Evolutionary conservation across 2,113 vertebrate genomes (phyloP), one percentile per base, ranked within the genome.

Genomic region (Orycteropus afer): DNA sequence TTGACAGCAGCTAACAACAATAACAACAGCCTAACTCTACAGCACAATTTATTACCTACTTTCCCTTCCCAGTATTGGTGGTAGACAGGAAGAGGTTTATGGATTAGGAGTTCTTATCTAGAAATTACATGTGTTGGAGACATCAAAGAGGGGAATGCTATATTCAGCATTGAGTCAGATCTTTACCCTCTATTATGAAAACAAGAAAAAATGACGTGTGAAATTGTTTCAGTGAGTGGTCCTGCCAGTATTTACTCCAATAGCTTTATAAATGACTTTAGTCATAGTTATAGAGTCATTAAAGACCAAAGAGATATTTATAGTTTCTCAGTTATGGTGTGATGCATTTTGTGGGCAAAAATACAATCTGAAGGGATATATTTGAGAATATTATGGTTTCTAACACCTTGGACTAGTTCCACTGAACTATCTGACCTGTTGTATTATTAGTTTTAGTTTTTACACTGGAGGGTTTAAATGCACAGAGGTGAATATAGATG

Each of bases 181-280:
- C 81, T 91, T 76, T 78, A 14, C 4, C 34, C 29, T 80, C 7
- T 73, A 42, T 40, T 59, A 93, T 25, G 49, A 73, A 95, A 95
- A 90, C 17, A 77, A 73, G 55, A 71, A 76, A 74, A 90, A 90
- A 18, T 81, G 61, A 95, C 59, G 63, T 83, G 76, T 86, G 65
- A 87, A 86, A 65, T 83, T 51, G 86, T 87, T 95, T 91, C 76
- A 95, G 37, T 47, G 74, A 86, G 63, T 42, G 40, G 17, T 83
- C 49, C 34, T 73, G 86, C 55, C 45, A 83, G 37, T 67, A 90
- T 81, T 94, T 93, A 90, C 86, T 57, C 51, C 90, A 95, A 97
- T 93, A 82, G 49, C 22, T 95, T 90, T 88, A 42, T 79, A 94
- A 95, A 93, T 95, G 53, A 79, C 78, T 96, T 40, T 37, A 59